Conservation (phyloP, 2,888 invertebrate species). For the Tortricodes alternella region DNA sequence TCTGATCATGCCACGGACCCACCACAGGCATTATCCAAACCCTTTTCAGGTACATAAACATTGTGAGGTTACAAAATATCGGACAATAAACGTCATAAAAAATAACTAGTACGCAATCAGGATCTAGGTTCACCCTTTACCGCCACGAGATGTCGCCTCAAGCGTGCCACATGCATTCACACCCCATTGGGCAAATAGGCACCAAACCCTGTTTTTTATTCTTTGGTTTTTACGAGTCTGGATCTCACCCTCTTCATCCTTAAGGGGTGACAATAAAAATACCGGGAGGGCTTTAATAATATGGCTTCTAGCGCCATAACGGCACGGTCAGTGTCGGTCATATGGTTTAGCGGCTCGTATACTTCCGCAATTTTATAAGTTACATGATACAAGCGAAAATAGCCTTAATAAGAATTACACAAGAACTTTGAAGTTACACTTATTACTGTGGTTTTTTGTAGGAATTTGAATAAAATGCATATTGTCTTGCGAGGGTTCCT, state of each 20-base stretch:
- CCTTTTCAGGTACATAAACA: too few species aligned
- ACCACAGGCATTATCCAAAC: too few species aligned
- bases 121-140: not conserved
- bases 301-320: slow-evolving; percentile 7
- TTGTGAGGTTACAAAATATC: too few species aligned
- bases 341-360: not conserved
- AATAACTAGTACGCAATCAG: slow-evolving; percentile 1
- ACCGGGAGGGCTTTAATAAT: slow-evolving; percentile 42
- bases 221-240: slow-evolving; percentile 22
- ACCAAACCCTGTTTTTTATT: slow-evolving; percentile 30
- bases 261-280: slow-evolving; percentile 35
- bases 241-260: slow-evolving; percentile 17
- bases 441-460: too few species aligned
- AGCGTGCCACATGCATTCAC: slow-evolving; percentile 30
- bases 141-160: not conserved
- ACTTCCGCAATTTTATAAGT: too few species aligned
- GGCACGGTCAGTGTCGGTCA: slow-evolving; percentile 17
- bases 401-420: too few species aligned
- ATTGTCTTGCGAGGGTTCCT: too few species aligned
- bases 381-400: too few species aligned
- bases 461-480: too few species aligned
- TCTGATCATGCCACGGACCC: too few species aligned
- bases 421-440: too few species aligned
- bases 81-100: not conserved
- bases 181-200: slow-evolving; percentile 37